Conservation (phyloP, 2,113 vertebrate species). For the Rhinogobius similis region DNA sequence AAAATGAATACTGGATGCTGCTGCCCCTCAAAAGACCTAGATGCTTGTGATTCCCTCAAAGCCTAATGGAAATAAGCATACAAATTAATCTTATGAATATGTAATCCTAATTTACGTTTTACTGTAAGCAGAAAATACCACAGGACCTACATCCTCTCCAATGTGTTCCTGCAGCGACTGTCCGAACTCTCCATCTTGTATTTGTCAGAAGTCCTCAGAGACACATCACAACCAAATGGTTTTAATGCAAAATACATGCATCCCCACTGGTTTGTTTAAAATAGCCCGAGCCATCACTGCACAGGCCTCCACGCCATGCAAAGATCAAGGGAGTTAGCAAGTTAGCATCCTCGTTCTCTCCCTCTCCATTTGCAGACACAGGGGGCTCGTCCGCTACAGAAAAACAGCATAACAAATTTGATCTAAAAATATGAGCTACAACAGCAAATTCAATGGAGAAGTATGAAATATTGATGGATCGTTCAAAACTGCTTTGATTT, state of each 20-base stretch:
- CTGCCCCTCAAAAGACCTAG: neutral
- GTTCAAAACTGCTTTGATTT: slow-evolving; percentile 48
- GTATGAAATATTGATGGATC: slow-evolving; percentile 72
- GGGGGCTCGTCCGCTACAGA: slow-evolving; percentile 42
- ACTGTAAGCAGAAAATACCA: slow-evolving; percentile 28
- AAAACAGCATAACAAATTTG: slow-evolving; percentile 53
- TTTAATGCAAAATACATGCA: slow-evolving; percentile 72
- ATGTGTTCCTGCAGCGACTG: slow-evolving; percentile 30
- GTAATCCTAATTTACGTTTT: neutral
- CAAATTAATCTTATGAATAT: neutral
- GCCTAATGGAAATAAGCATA: neutral
- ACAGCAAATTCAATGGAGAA: slow-evolving; percentile 61
- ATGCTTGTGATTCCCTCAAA: neutral
- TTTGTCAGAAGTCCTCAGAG: slow-evolving; percentile 62
- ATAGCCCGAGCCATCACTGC: slow-evolving; percentile 65
- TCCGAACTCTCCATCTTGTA: slow-evolving; percentile 50
- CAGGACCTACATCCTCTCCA: slow-evolving; percentile 30
- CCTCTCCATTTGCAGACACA: slow-evolving; percentile 59
- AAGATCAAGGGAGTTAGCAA: slow-evolving; percentile 65
- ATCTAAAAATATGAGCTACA: slow-evolving; percentile 65
- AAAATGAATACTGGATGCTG: no score
- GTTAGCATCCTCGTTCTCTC: slow-evolving; percentile 50
- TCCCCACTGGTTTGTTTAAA: slow-evolving; percentile 73
- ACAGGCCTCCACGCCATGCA: slow-evolving; percentile 38
- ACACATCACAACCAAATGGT: slow-evolving; percentile 64